These are phyloP conservation scores for Artibeus jamaicensis DNA, from an alignment of 2,797 vertebrate genomes.

Conservation along the genomic window DNA sequence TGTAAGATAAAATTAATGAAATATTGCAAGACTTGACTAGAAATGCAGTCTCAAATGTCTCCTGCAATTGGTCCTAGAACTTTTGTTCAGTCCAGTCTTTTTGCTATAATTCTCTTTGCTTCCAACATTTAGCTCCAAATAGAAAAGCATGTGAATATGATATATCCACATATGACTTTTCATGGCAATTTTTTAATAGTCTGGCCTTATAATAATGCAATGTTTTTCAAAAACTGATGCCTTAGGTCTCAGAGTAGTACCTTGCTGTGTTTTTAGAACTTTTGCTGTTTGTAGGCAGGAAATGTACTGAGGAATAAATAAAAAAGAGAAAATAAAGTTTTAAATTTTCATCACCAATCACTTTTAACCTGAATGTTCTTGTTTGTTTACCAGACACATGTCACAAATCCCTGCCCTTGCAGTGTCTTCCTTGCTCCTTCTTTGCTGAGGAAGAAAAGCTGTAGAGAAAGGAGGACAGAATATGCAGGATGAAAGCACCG, in stretches of 20 bases:
- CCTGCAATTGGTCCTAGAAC: constrained; percentile 48
- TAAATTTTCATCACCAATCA: constrained; percentile 7
- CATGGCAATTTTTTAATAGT: constrained; percentile 47
- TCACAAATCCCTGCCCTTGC: background rate
- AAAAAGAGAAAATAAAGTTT: background rate
- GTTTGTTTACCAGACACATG: background rate
- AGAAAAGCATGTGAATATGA: constrained; percentile 18
- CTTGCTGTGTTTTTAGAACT: constrained; percentile 53
- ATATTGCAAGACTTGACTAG: background rate
- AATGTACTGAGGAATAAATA: constrained; percentile 26
- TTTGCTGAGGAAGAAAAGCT: background rate
- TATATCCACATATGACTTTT: background rate
- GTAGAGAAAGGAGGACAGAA: background rate
- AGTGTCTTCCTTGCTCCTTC: background rate
- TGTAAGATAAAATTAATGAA: background rate
- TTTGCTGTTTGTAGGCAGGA: constrained; percentile 59
- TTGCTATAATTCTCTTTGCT: constrained; percentile 15
- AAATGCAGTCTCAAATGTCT: background rate
- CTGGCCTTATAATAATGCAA: background rate
- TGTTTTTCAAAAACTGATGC: constrained; percentile 58
- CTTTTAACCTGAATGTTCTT: background rate
- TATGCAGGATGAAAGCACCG: background rate
- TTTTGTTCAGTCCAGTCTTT: constrained; percentile 27
- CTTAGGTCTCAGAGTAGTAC: constrained; percentile 57
- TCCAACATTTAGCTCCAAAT: constrained; percentile 45